phyloP scores from a whole-genome alignment of 2,797 vertebrate species.

The Catharus ustulatus region DNA sequence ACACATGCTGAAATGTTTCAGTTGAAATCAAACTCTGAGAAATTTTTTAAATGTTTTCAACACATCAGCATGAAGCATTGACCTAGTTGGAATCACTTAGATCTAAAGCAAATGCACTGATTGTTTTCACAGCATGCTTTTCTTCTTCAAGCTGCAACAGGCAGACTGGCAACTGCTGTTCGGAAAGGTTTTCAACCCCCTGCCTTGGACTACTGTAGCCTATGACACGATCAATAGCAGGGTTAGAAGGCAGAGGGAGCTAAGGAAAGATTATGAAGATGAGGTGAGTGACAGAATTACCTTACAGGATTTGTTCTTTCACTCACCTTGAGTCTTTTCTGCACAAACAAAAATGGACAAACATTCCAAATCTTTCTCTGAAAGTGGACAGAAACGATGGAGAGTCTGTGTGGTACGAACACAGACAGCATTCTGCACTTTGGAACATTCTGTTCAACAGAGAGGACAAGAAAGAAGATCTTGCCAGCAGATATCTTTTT shows the following conservation, averaged over 20 bases:
- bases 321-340: conserved; percentile 76
- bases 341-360: conserved; percentile 59
- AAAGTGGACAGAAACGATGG: not conserved
- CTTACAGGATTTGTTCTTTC: conserved; percentile 75
- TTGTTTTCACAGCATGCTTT: conserved; percentile 88
- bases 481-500: not conserved
- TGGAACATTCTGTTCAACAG: not conserved
- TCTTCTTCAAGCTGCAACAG: conserved; percentile 78
- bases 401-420: rapidly evolving
- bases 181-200: conserved; percentile 82
- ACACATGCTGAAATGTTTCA: conserved; percentile 73
- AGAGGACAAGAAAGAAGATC: not conserved
- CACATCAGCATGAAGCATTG: conserved; percentile 84
- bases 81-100: conserved; percentile 86
- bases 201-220: conserved; percentile 78
- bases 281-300: conserved; percentile 80
- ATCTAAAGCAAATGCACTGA: conserved; percentile 89
- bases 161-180: conserved; percentile 65
- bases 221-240: conserved; percentile 83
- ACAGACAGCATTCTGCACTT: not conserved
- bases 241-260: conserved; percentile 77
- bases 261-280: conserved; percentile 82
- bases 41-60: conserved; percentile 85
- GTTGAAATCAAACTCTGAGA: conserved; percentile 80
- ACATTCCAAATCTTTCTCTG: not conserved